Conservation (phyloP, 2,113 vertebrate genomes). For the Spizaetus ornatus region DNA sequence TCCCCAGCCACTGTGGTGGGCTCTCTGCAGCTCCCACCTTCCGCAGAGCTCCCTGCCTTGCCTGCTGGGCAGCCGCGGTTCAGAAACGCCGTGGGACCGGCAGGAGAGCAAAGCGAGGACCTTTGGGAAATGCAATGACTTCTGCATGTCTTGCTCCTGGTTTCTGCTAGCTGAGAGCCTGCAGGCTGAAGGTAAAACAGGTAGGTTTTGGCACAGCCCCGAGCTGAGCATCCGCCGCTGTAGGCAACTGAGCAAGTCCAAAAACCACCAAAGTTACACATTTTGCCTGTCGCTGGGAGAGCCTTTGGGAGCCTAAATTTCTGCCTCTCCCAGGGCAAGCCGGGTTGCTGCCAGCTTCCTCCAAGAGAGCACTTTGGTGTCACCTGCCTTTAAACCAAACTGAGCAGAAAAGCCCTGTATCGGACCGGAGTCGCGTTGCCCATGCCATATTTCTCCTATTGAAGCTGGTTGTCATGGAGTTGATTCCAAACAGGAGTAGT, state of each 20-base stretch:
- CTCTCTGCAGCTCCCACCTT: not conserved
- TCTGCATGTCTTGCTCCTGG: not conserved
- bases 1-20: accelerated
- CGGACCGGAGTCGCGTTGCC: accelerated
- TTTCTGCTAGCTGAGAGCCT: not conserved
- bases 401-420: not conserved
- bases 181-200: not conserved
- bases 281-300: not conserved
- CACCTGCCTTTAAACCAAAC: not conserved
- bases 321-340: not conserved
- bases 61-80: not conserved
- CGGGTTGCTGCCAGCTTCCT: not conserved
- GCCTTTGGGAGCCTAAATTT: not conserved
- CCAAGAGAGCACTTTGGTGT: not conserved
- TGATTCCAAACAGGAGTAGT: not conserved
- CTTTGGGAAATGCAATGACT: not conserved
- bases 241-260: not conserved
- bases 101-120: not conserved
- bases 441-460: accelerated
- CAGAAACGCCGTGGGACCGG: accelerated
- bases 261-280: not conserved
- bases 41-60: not conserved
- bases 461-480: not conserved
- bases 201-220: accelerated
- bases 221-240: not conserved